Evolutionary conservation across 2,888 invertebrate genomes (phyloP), one percentile per base, ranked within the genome.

Genomic region (Caenorhabditis sinica): DNA sequence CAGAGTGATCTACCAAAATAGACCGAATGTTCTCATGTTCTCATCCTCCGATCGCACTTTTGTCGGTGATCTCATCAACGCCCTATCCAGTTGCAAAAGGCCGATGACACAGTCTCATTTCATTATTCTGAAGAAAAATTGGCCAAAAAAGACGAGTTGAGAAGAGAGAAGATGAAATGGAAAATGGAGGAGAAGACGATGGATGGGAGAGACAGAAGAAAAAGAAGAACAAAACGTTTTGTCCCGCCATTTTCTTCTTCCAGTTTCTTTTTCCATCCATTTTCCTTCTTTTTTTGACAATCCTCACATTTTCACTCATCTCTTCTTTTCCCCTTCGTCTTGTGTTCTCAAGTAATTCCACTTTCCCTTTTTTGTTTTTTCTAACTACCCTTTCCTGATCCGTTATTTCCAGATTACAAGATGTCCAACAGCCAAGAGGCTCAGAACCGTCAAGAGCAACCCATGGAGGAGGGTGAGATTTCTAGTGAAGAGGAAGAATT

Each of bases 191-290:
- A 53, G 73, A 58, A 75, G 66, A 58, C 40, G 69, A 66, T 40
- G 61, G 25, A 74, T 30, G 49, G 40, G 30, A 61, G 33, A 65
- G 28, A 56, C 15, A 45, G 45, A 58, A 80, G 28, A 43, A 72
- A 51, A 69, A 76, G 58, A 69, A 76, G 68, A 76, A 76, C 65
- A 76, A 71, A 61, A 63, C 63, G 68, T 77, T 77, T 77, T 68
- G 69, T 77, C 66, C 49, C 58, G 23, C 36, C 63, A 63, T 74
- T 40, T 53, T 75, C 56, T 65, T 75, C 75, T 58, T 68, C 69
- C 75, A 66, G 65, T 66, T 63, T 63, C 51, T 75, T 75, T 65
- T 61, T 36, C 71, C 20, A 20, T 49, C 30, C 36, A 53, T 74
- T 53, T 68, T 43, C 20, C 49, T 17, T 25, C 30, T 53, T 33